Evolutionary conservation across 2,113 vertebrate species (phyloP), one percentile per base, ranked within the genome.

Genomic region (Tetrao urogallus): DNA sequence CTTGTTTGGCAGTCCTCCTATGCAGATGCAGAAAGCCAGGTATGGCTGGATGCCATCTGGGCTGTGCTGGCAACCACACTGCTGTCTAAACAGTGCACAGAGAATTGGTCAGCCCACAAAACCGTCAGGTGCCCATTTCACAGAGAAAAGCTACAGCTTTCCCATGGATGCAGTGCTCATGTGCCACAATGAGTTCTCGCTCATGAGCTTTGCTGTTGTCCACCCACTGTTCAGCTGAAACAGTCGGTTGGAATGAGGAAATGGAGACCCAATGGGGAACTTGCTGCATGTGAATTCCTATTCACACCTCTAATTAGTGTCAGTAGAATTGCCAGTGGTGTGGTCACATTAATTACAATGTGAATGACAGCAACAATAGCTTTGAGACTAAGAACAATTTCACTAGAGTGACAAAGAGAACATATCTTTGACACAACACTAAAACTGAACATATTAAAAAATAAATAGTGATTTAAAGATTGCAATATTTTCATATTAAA

Each of bases 281-380:
- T 12, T 2, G 1, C 43, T 47, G 34, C 50, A 85, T 85, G 82
- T 77, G 64, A 91, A 92, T 85, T 92, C 60, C 42, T 64, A 3
- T 92, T 94, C 91, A 57, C 89, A 92, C 65, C 65, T 91, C 82
- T 92, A 94, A 94, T 95, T 90, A 92, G 61, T 72, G 57, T 90
- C 79, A 91, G 71, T 3, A 0, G 69, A 84, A 40, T 57, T 43
- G 6, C 77, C 87, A 83, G 7, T n/a, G 40, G 7, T 47, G 56
- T 17, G 38, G 60, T 42, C 67, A 58, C 45, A 73, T 91, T 94
- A 95, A 87, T 89, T 77, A 64, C 78, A 77, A 77, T 1, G 2
- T 63, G 82, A 95, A 47, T 66, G 89, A 70, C 75, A 36, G 58
- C 64, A 80, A 77, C 69, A 74, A 47, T 63, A 87, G 77, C 76